Base-by-base conservation (phyloP, 2,888 invertebrate species). In the Brachycybe producta region DNA sequence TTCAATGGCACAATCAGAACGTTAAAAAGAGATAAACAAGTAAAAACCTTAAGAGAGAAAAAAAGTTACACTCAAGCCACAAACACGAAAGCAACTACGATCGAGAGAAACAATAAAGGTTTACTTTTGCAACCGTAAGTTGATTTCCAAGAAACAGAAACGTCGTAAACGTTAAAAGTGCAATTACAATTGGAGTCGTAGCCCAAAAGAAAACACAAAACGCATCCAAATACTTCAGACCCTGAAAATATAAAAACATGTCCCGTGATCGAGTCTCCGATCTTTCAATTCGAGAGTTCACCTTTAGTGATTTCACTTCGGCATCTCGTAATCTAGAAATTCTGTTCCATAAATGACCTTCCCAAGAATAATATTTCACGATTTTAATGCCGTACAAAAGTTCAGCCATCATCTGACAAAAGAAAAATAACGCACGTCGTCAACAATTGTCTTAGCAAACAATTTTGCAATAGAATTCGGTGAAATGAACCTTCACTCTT, bases 171-270 rank as follows among this genome's bases (percentile, higher is more conserved):
- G 88, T 90, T 8, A 88, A 70, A 52, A 88, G 76, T 2, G 87
- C 82, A 60, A 90, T 86, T 19, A 90, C 65, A 24, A 95, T 86
- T 0, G 97, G 97, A 5, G 95, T 95, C 1, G 91, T 90, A 0
- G 97, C 97, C 97, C 97, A 98, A 67, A 98, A 84, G 66, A 90
- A 97, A 13, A 98, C 97, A 69, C 97, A 98, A 53, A 92, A 70
- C 1, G 97, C 97, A 71, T 98, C 97, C 57, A 98, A 69, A 68
- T 95, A 97, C 72, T 98, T 97, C 53, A 92, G 75, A 7, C 82
- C 80, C 56, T 64, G 65, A 40, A 72, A 52, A 26, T 26, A 28
- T 13, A 4, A 46, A 8, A 15, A 26, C 5, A n/a, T 13, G 11
- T 39, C 15, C 17, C 26, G 7, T 19, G 17, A 36, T 36, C 28